Evolutionary conservation across 2,113 vertebrate genomes (phyloP).

Genomic region (Ondatra zibethicus): DNA sequence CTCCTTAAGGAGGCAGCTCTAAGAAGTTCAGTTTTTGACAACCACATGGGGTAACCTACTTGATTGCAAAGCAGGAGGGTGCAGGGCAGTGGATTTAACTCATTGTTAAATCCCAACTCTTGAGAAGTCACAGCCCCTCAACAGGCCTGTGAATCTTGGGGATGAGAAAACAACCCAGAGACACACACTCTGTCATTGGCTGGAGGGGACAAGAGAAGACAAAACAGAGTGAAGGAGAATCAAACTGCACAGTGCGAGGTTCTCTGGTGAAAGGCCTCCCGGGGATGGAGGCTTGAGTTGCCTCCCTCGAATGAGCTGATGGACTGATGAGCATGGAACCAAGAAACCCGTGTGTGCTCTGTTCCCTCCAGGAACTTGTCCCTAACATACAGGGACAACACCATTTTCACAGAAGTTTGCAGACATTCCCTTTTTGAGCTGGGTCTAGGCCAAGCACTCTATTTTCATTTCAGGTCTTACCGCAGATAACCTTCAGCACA

Average conservation of each 20-base stretch:
- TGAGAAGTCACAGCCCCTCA: neutral
- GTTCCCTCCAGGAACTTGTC: neutral
- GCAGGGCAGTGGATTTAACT: neutral
- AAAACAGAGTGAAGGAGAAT: neutral
- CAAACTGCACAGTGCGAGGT: neutral
- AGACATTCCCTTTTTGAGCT: neutral
- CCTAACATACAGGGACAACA: neutral
- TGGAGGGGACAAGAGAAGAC: neutral
- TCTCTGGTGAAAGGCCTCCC: neutral
- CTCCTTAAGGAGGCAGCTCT: constrained; percentile 31
- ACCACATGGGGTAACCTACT: neutral
- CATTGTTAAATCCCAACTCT: neutral
- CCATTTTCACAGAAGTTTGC: neutral
- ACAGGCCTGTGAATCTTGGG: neutral
- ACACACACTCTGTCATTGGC: neutral
- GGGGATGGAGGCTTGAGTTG: neutral
- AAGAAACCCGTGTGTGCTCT: neutral
- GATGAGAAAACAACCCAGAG: neutral
- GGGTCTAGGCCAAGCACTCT: neutral
- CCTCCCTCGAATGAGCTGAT: neutral
- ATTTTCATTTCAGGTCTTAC: constrained; percentile 16
- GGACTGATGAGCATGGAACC: neutral
- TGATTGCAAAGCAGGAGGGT: neutral
- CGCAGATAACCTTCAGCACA: neutral
- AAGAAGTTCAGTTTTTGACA: constrained; percentile 54